Percentiles rank a stretch among this genome's conserved stretches.
Evolutionary conservation across 2,888 invertebrate species (phyloP).

Genomic region (Eristalis tenax): DNA sequence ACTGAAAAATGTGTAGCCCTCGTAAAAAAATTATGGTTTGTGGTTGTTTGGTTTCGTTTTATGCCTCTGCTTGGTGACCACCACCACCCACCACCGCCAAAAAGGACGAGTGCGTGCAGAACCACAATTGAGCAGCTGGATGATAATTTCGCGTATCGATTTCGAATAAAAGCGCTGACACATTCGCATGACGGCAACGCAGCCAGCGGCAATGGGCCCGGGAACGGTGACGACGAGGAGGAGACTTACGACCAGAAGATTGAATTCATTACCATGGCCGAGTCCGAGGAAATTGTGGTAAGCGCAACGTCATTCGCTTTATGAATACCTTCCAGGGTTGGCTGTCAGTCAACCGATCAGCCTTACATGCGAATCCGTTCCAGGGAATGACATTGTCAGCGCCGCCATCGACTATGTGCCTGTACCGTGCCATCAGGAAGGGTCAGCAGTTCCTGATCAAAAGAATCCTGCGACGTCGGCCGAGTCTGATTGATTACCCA

Average conservation of each 20-base stretch:
- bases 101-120: conserved; percentile 73
- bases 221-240: conserved; percentile 2
- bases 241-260: conserved; percentile 62
- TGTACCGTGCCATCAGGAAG: conserved; percentile 79
- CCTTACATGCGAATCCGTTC: conserved; percentile 21
- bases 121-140: conserved; percentile 76
- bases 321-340: neutral
- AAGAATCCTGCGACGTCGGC: conserved; percentile 77
- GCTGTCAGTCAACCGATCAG: conserved; percentile 23
- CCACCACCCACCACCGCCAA: no score
- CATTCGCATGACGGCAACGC: conserved; percentile 22
- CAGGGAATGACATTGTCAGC: conserved; percentile 77
- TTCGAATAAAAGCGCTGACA: conserved; percentile 77
- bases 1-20: conserved; percentile 16
- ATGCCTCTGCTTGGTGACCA: neutral
- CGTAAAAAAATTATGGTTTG: conserved; percentile 47
- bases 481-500: conserved; percentile 78
- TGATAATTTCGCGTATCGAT: conserved; percentile 79
- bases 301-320: conserved; percentile 45
- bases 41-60: conserved; percentile 11
- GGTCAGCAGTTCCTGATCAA: conserved; percentile 80
- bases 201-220: neutral
- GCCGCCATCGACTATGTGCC: conserved; percentile 77
- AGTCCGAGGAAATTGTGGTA: conserved; percentile 78
- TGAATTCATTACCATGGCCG: conserved; percentile 74